Evolutionary conservation across 2,113 vertebrate species (phyloP), one percentile per base, ranked within the genome.

Genomic region (Tenebrosternarchus preto): DNA sequence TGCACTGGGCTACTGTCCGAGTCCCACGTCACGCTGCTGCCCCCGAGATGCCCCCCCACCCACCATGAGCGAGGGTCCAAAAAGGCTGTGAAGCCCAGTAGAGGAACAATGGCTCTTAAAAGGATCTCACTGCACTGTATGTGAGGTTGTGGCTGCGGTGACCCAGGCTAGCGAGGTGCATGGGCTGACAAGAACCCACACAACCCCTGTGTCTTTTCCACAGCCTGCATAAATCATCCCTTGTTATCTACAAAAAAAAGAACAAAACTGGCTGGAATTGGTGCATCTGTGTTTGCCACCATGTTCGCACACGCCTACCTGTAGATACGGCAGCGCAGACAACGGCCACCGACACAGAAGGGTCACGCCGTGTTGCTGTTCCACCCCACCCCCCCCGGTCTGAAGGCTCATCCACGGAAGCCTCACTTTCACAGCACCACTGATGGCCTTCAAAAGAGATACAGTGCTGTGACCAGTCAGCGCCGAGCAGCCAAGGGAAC

Each of bases 141-240:
- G 90, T 92, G 87, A 92, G 88, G 86, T 80, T 83, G 79, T n/a
- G 80, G 76, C 84, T 91, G 86, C 88, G 90, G 85, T 89, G 80
- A n/a, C n/a, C 75, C 63, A 63, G 74, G 63, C 63, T 19, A 74
- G 43, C 59, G 83, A 85, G 83, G 87, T n/a, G 83, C 82, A 85
- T 36, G 81, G 86, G 80, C 82, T 82, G 87, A 82, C 80, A 56
- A 80, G 71, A 81, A 81, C 80, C 73, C 92, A 91, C 92, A 92
- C 90, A 90, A 90, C 84, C 61, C 77, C 85, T 93, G 87, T 93
- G 83, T 82, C 76, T 76, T 73, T 77, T 73, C 81, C 68, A 78
- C 72, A 85, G 87, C 85, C 87, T 87, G 86, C 81, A 90, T 89
- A 91, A 93, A 90, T 90, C 87, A 43, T 85, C 83, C 91, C 92